phyloP scores from a whole-genome alignment of 2,113 vertebrate genomes.

The Gallinago undulata region DNA sequence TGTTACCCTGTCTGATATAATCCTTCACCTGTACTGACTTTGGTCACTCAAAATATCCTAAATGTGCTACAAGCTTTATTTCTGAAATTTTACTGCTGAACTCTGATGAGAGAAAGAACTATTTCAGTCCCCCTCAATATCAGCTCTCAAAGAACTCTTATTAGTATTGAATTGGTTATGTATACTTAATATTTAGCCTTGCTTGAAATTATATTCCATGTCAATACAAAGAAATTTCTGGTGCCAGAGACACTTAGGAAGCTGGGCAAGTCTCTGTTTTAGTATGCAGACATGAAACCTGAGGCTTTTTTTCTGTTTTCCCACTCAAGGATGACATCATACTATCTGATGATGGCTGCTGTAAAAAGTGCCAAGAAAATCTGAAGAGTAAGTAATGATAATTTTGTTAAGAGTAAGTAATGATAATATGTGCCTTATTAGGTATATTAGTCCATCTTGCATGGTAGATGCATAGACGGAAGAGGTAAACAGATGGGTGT shows the following conservation, averaged over 20 bases:
- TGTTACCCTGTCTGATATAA: background rate
- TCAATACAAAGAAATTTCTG: background rate
- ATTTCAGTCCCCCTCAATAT: background rate
- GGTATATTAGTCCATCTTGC: background rate
- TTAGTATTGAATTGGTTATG: background rate
- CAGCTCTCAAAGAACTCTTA: background rate
- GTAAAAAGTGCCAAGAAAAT: background rate
- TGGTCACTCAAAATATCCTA: background rate
- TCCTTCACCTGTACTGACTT: background rate
- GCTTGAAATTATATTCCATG: background rate
- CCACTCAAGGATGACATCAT: conserved; percentile 34
- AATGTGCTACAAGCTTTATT: background rate
- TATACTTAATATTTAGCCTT: background rate
- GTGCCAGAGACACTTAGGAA: background rate
- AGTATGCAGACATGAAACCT: background rate
- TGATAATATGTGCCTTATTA: background rate
- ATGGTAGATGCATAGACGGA: background rate
- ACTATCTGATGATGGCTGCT: conserved; percentile 66
- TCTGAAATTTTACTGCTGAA: background rate
- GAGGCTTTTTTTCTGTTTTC: background rate
- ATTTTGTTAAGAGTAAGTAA: background rate
- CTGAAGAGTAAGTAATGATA: background rate
- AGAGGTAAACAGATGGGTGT: background rate
- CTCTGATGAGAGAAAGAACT: background rate
- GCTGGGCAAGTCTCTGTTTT: background rate